Base-by-base conservation (phyloP, 2,888 invertebrate genomes). In the Atethmia centrago region DNA sequence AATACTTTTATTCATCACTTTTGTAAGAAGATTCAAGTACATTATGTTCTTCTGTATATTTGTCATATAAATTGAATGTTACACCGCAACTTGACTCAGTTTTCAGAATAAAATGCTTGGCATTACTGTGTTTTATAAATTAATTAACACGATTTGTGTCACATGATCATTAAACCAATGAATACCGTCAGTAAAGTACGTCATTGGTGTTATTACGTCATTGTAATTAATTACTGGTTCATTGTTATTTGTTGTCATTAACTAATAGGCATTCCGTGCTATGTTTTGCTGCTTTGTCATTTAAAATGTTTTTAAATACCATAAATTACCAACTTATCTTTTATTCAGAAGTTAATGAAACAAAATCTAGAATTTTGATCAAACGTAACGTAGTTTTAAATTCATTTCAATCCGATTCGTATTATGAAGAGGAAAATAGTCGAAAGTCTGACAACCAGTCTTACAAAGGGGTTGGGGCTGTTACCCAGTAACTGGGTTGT, bases 131-230 rank as follows among this genome's bases (percentile, higher is more conserved):
- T 31, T 42, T 19, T 21, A 31, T 42, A 25, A 49, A 55, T 55
- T 56, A 71, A 71, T 61, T 59, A 66, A 74, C 51, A 56, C 31
- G n/a, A 56, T 62, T 65, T 36, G n/a, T 83, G 67, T 71, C 68
- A 70, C 58, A 66, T 49, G 31, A 59, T 63, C 42, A 58, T 58
- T 45, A 3, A 58, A 69, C 59, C 25, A 71, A 68, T 65, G 21
- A 45, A 61, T 62, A 28, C 49, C 40, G 49, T 55, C 56, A 40
- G 31, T n/a, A 59, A 2, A 31, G 25, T 25, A 64, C 75, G 81
- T 84, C 79, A 83, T 63, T 58, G 14, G 49, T 31, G 16, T 4
- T 5, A 42, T 82, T 31, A 61, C 69, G 79, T 70, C 64, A 74
- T 56, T 40, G n/a, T 14, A 21, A 42, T 68, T 64, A 65, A 58